These are phyloP conservation scores for honey bee (Apis mellifera) DNA, from an alignment of 1,140 invertebrate species.

Conservation along the genomic window DNA sequence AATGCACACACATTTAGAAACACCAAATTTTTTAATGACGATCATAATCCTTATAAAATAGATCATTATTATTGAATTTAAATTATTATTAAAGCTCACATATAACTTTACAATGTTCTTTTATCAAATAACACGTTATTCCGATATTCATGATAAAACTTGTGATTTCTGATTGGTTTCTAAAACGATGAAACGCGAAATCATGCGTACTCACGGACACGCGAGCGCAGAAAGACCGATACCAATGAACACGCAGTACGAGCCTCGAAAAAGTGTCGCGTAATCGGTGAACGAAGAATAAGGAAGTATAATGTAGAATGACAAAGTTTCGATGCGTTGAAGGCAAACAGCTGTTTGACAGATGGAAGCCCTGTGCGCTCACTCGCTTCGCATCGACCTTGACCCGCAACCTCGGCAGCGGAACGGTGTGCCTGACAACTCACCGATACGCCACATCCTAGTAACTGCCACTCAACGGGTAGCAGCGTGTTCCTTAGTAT, in stretches of 20 bases:
- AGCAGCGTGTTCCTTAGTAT: slow-evolving; percentile 40
- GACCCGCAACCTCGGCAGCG: slow-evolving; percentile 75
- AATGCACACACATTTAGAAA: background rate
- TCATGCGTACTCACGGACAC: slow-evolving; percentile 17
- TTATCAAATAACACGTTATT: background rate
- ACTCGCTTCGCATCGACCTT: slow-evolving; percentile 73
- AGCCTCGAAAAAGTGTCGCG: background rate
- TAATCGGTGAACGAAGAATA: slow-evolving; percentile 13
- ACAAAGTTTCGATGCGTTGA: slow-evolving; percentile 59
- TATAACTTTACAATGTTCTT: background rate
- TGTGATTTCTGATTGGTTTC: background rate
- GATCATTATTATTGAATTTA: background rate
- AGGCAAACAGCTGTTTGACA: slow-evolving; percentile 81
- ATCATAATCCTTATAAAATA: background rate
- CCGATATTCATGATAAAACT: background rate
- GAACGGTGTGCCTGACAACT: slow-evolving; percentile 65
- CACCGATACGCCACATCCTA: slow-evolving; percentile 75
- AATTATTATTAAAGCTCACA: background rate
- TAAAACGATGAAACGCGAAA: background rate
- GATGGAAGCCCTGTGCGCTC: slow-evolving; percentile 71
- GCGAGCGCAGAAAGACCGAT: background rate
- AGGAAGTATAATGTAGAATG: slow-evolving; percentile 29
- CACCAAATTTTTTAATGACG: background rate
- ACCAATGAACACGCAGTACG: background rate
- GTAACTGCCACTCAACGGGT: slow-evolving; percentile 56